phyloP scores from a whole-genome alignment of 2,797 vertebrate species.

The Pseudochirops cupreus region DNA sequence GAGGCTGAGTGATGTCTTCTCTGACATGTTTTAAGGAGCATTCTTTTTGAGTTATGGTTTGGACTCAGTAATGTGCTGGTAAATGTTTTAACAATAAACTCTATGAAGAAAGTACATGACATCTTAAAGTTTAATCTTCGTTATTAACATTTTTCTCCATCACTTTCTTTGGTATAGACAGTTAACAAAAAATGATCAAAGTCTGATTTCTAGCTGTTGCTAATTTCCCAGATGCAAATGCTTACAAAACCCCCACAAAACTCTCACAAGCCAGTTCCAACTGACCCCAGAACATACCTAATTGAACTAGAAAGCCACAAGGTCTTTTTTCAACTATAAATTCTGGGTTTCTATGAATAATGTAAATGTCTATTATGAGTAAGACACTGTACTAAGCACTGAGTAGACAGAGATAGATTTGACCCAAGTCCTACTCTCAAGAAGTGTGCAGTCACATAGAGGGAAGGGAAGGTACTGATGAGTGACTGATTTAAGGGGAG shows the following conservation, averaged over 20 bases:
- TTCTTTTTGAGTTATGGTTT: background rate
- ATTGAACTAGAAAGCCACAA: background rate
- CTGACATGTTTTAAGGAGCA: background rate
- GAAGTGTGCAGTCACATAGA: background rate
- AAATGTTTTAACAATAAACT: background rate
- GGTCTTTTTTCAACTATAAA: background rate
- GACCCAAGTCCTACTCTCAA: background rate
- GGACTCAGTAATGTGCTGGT: background rate
- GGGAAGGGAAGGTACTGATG: background rate
- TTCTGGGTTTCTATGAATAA: background rate
- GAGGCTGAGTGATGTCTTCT: background rate
- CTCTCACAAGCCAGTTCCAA: background rate
- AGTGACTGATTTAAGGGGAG: background rate
- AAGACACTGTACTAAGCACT: background rate
- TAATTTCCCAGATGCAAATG: background rate
- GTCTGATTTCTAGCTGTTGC: background rate
- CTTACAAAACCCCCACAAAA: background rate
- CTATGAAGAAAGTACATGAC: background rate
- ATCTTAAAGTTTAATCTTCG: background rate
- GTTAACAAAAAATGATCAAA: background rate
- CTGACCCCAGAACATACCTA: background rate
- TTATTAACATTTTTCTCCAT: background rate
- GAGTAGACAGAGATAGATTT: background rate
- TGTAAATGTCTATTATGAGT: background rate
- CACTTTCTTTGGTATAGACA: background rate